Base-by-base conservation (phyloP, 2,113 vertebrate species). In the Ammodramus savannarum region DNA sequence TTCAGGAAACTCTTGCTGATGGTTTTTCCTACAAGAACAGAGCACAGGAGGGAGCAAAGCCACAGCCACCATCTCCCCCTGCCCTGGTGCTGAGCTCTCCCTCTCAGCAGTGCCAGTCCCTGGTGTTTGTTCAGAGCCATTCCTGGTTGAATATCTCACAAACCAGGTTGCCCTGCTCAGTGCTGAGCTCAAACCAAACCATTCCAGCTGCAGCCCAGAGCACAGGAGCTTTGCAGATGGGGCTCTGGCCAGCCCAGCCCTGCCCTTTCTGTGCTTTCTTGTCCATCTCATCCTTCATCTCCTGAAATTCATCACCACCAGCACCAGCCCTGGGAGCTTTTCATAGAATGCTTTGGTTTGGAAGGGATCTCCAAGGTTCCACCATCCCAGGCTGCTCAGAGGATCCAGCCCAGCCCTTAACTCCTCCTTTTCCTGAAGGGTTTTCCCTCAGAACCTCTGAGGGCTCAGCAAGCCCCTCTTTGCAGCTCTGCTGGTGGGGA, bases 361-460 rank as follows among this genome's bases (percentile, higher is more conserved):
- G 59, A 36, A 41, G 25, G 61, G 39, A 22, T 29, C 11, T 16
- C 6, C 22, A 25, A 25, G n/a, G 6, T 74, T 25, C 23, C 29
- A 9, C 22, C n/a, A 11, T 0, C 4, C 31, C 59, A 27, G 66
- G 49, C 34, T 71, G 49, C 26, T 39, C 68, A 25, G n/a, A 34
- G 59, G 26, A 26, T 17, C 61, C 69, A 52, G 0, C 23, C 61
- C 3, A 7, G 29, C 52, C 39, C 41, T 15, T 2, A 1, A 13
- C n/a, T 6, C 20, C 34, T 68, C 59, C 38, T 80, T 43, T 61
- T 41, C 65, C 31, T 36, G 15, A 22, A 71, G 27, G 59, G 8
- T 31, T 92, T 85, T 68, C 58, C 75, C 63, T n/a, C 83, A 92
- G 79, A 51, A 27, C 19, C 34, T 16, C 55, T 1, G 4, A 27